These are phyloP conservation scores for Carterocephalus palaemon DNA, from an alignment of 2,888 invertebrate genomes.

Conservation along the genomic window DNA sequence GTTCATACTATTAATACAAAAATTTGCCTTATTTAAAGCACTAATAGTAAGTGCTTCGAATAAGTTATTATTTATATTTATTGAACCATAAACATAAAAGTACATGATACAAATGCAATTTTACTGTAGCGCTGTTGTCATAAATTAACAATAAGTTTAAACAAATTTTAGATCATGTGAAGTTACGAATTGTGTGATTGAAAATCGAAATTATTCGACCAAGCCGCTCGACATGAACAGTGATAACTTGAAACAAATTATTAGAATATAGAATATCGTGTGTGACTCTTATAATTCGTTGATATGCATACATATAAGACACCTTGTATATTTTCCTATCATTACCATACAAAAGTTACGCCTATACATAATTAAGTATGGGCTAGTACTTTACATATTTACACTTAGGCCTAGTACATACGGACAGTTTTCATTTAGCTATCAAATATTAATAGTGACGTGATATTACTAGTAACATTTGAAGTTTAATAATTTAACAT, in stretches of 20 bases:
- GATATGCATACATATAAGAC: conserved; percentile 78
- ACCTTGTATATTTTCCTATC: conserved; percentile 71
- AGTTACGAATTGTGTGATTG: too few species aligned
- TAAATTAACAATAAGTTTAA: too few species aligned
- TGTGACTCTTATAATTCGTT: conserved; percentile 67
- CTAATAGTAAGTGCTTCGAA: too few species aligned
- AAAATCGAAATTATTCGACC: conserved; percentile 3
- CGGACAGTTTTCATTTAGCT: conserved; percentile 23
- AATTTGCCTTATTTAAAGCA: too few species aligned
- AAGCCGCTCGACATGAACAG: conserved; percentile 15
- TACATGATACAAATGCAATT: too few species aligned
- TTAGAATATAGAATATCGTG: conserved; percentile 32
- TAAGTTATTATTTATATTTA: too few species aligned
- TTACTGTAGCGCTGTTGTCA: too few species aligned
- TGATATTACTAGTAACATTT: conserved; percentile 6
- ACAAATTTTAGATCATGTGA: too few species aligned
- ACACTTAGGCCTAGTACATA: conserved; percentile 46
- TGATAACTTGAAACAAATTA: conserved; percentile 12
- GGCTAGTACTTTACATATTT: conserved; percentile 62
- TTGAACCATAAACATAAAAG: too few species aligned
- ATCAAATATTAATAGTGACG: conserved; percentile 15
- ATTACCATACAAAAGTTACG: conserved; percentile 63
- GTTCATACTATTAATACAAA: too few species aligned
- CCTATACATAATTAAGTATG: conserved; percentile 42
- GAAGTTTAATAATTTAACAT: conserved; percentile 3